Evolutionary conservation across 2,113 vertebrate species (phyloP).

Genomic region (Amblyornis subalaris): DNA sequence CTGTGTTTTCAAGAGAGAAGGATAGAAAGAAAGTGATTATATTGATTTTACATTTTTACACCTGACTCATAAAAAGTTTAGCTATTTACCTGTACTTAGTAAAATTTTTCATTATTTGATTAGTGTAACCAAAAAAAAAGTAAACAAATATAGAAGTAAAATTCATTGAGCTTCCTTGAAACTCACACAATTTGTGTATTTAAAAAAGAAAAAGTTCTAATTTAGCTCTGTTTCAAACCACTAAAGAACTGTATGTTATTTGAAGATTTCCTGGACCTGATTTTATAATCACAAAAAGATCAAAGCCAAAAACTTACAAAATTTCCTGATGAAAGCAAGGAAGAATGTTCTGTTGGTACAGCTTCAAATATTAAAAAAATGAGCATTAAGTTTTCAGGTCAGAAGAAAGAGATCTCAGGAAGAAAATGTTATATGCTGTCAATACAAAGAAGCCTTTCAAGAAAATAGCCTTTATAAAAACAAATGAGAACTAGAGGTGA

Average conservation of each 20-base stretch:
- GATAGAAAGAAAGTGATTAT: not conserved
- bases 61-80: not conserved
- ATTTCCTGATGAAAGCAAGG: not conserved
- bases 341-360: not conserved
- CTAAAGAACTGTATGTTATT: not conserved
- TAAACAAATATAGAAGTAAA: not conserved
- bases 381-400: not conserved
- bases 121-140: not conserved
- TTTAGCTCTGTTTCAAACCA: not conserved
- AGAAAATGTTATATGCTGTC: not conserved
- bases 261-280: constrained; percentile 8
- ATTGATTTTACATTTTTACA: not conserved
- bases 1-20: not conserved
- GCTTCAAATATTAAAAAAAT: constrained; percentile 15
- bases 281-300: constrained; percentile 10
- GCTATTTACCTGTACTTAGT: not conserved
- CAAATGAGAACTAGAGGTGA: not conserved
- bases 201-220: not conserved
- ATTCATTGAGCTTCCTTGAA: not conserved
- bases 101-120: not conserved
- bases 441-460: not conserved
- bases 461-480: constrained; percentile 23
- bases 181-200: not conserved
- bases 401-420: constrained; percentile 2
- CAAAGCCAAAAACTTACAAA: not conserved